phyloP scores from a whole-genome alignment of 2,797 vertebrate species.

The Rhynchotus rufescens region DNA sequence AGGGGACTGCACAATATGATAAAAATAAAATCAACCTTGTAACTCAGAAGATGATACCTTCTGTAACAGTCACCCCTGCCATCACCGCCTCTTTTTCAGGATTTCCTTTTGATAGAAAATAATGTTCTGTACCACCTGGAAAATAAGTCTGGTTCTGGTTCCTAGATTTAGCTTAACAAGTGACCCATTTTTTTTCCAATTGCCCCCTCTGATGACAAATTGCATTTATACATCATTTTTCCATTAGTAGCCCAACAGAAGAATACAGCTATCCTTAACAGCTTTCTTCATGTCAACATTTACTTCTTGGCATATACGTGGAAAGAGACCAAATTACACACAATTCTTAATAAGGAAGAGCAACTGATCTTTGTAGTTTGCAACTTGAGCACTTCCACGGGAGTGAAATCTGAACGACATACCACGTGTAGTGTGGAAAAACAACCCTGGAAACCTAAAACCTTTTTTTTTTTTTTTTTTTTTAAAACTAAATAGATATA shows the following conservation, averaged over 20 bases:
- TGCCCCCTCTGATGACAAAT: not conserved
- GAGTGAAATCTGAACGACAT: not conserved
- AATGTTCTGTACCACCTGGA: not conserved
- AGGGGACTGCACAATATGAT: constrained; percentile 45
- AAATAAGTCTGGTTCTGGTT: constrained; percentile 13
- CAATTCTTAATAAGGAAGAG: not conserved
- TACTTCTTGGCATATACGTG: not conserved
- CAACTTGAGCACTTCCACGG: not conserved
- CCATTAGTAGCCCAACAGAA: not conserved
- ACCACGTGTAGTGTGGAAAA: not conserved
- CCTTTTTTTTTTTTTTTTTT: no score
- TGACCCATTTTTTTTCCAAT: constrained; percentile 23
- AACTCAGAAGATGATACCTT: constrained; percentile 38
- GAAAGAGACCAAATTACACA: not conserved
- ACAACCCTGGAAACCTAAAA: not conserved
- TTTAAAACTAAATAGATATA: not conserved
- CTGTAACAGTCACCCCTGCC: constrained; percentile 43
- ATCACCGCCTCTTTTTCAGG: constrained; percentile 22
- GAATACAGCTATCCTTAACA: not conserved
- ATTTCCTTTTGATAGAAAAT: constrained; percentile 48
- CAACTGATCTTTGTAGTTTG: not conserved
- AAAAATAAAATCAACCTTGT: constrained; percentile 66
- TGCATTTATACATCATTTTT: not conserved
- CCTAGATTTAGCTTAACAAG: constrained; percentile 12
- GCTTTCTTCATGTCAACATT: not conserved